Conservation (phyloP, 2,113 vertebrate species). For the Spea multiplicata region DNA sequence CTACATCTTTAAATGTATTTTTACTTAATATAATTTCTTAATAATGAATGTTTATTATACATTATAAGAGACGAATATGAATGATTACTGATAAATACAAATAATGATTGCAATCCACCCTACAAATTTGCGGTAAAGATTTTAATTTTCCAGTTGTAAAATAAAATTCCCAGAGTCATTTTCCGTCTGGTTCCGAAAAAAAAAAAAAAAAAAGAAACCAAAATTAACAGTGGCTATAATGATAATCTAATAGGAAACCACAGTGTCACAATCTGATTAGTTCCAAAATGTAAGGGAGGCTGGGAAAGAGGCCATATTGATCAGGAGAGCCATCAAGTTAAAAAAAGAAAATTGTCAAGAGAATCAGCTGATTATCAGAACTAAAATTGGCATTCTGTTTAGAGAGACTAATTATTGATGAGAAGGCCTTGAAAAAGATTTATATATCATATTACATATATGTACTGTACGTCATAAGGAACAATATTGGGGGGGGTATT, state of each 20-base stretch:
- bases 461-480: no score
- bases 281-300: neutral
- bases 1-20: no score
- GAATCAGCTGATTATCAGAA: neutral
- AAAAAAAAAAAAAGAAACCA: no score
- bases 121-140: neutral
- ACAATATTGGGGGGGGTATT: no score
- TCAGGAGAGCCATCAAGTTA: neutral
- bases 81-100: no score
- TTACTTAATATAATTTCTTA: no score
- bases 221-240: neutral
- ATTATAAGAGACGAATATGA: no score
- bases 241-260: neutral
- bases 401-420: slow-evolving; percentile 52
- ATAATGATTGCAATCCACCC: no score
- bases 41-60: no score
- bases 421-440: slow-evolving; percentile 23
- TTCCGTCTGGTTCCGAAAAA: neutral
- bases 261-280: neutral
- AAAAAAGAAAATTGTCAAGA: slow-evolving; percentile 16
- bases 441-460: no score
- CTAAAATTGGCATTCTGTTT: slow-evolving; percentile 38
- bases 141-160: neutral
- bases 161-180: neutral
- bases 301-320: slow-evolving; percentile 10